phyloP scores from a whole-genome alignment of 2,113 vertebrate genomes.

The Sitta europaea region DNA sequence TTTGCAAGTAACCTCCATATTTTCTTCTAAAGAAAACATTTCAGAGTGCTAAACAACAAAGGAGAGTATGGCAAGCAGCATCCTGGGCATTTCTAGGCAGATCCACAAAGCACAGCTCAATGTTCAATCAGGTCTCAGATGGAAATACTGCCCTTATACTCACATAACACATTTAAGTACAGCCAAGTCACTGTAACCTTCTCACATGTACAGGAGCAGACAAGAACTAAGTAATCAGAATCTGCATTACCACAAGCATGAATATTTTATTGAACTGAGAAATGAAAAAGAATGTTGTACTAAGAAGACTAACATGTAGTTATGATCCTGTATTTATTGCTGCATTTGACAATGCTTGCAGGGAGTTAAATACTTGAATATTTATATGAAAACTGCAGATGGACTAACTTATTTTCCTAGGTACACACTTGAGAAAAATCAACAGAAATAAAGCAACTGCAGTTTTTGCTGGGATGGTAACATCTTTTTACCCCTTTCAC shows the following conservation, averaged over 20 bases:
- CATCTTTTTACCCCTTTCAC: background rate
- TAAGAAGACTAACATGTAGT: background rate
- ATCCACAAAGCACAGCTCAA: constrained; percentile 30
- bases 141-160: background rate
- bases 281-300: background rate
- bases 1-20: constrained; percentile 40
- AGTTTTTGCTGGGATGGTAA: background rate
- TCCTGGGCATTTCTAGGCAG: constrained; percentile 16
- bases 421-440: background rate
- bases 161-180: background rate
- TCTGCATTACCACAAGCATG: background rate
- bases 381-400: background rate
- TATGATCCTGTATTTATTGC: background rate
- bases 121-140: background rate
- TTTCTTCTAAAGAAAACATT: constrained; percentile 32
- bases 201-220: background rate
- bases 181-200: background rate
- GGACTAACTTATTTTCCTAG: background rate
- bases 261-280: background rate
- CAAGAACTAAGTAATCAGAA: background rate
- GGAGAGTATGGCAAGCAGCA: background rate
- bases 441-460: background rate
- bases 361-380: background rate
- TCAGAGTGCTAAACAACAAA: constrained; percentile 38
- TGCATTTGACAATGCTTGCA: background rate